phyloP scores from a whole-genome alignment of 2,113 vertebrate genomes.

The Bubalus kerabau region DNA sequence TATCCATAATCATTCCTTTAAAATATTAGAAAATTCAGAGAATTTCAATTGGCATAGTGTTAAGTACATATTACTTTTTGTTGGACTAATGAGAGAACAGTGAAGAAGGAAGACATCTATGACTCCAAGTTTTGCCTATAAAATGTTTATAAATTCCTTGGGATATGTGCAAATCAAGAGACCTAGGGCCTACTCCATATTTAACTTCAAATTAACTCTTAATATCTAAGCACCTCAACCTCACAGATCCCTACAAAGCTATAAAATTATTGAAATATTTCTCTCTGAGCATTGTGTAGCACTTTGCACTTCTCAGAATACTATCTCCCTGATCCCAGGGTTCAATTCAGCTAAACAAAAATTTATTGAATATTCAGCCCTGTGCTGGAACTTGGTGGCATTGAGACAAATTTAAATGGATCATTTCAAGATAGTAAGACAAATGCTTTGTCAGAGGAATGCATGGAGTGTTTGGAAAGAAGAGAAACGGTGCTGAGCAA shows the following conservation, averaged over 20 bases:
- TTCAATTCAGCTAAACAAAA: not conserved
- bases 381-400: not conserved
- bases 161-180: not conserved
- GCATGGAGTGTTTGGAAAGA: not conserved
- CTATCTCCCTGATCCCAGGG: not conserved
- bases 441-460: not conserved
- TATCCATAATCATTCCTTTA: not conserved
- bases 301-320: not conserved
- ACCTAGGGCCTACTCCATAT: not conserved
- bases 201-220: not conserved
- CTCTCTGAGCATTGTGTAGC: not conserved
- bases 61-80: not conserved
- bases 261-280: not conserved
- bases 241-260: not conserved
- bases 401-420: not conserved
- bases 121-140: not conserved
- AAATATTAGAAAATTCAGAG: not conserved
- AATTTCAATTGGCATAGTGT: not conserved
- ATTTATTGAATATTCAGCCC: not conserved
- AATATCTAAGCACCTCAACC: not conserved
- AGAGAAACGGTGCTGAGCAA: not conserved
- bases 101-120: not conserved
- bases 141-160: not conserved
- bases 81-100: not conserved
- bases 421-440: not conserved